phyloP scores from a whole-genome alignment of 1,140 invertebrate species.

The Achatina immaculata region DNA sequence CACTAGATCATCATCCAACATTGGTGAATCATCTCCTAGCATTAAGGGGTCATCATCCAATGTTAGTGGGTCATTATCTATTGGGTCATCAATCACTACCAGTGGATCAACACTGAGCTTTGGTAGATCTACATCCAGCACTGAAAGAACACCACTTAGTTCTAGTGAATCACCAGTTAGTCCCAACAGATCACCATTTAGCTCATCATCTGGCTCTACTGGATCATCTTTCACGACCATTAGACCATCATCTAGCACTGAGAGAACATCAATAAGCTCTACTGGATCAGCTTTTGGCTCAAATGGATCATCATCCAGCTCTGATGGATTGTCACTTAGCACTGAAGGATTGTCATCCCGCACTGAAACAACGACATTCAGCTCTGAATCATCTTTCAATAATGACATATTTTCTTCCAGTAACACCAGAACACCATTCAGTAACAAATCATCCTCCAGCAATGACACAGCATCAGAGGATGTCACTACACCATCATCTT shows the following conservation, averaged over 20 bases:
- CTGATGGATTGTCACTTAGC: neutral
- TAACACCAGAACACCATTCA: neutral
- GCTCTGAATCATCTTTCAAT: too few species aligned
- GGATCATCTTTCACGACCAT: neutral
- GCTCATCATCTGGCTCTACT: neutral
- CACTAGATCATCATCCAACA: too few species aligned
- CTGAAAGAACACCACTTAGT: neutral
- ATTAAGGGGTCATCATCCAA: too few species aligned
- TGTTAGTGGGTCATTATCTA: too few species aligned
- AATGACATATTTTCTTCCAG: too few species aligned
- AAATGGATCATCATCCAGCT: neutral
- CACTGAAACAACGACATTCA: neutral
- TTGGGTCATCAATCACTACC: too few species aligned
- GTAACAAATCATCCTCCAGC: neutral
- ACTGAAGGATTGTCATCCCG: neutral
- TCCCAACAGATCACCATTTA: neutral
- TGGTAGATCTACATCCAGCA: too few species aligned
- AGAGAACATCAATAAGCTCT: neutral
- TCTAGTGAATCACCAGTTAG: neutral
- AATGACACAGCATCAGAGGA: neutral
- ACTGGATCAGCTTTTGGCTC: neutral
- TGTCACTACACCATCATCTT: neutral
- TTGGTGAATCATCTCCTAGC: too few species aligned
- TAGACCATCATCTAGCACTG: neutral
- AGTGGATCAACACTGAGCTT: too few species aligned